These are phyloP conservation scores for Charaxes varanes DNA, from an alignment of 1,140 invertebrate genomes.

Conservation along the genomic window DNA sequence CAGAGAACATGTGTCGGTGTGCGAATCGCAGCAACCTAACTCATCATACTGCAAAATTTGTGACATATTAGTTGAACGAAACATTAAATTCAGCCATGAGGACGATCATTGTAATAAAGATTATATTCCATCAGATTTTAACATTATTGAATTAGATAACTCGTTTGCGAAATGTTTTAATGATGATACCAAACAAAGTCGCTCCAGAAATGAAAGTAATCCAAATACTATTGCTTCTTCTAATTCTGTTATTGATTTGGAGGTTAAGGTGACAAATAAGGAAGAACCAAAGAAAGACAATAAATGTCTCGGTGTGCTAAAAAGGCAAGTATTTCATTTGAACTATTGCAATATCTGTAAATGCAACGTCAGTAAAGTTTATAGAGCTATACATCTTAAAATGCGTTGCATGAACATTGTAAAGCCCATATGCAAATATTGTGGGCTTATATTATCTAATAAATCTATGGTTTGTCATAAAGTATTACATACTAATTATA, in stretches of 20 bases:
- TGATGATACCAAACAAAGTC: not conserved
- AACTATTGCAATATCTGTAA: slow-evolving; percentile 39
- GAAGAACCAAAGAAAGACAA: no score
- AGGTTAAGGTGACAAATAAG: no score
- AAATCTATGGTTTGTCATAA: slow-evolving; percentile 25
- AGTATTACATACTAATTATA: slow-evolving; percentile 26
- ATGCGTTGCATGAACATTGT: slow-evolving; percentile 21
- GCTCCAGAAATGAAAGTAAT: no score
- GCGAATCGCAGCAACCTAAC: slow-evolving; percentile 19
- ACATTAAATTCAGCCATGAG: slow-evolving; percentile 24
- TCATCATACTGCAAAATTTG: slow-evolving; percentile 36
- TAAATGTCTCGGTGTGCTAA: no score
- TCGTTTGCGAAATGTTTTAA: not conserved
- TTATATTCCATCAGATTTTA: slow-evolving; percentile 17
- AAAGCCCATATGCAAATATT: slow-evolving; percentile 33
- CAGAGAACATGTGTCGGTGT: slow-evolving; percentile 25
- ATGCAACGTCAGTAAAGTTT: slow-evolving; percentile 26
- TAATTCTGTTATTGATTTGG: no score
- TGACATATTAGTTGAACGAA: slow-evolving; percentile 33
- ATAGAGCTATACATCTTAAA: slow-evolving; percentile 26
- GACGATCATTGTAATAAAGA: slow-evolving; percentile 21
- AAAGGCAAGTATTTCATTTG: no score
- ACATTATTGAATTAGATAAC: slow-evolving; percentile 23
- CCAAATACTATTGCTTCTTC: no score
- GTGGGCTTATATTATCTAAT: slow-evolving; percentile 40